These are phyloP conservation scores for Pollicipes pollicipes DNA, from an alignment of 1,140 invertebrate genomes.

Conservation along the genomic window DNA sequence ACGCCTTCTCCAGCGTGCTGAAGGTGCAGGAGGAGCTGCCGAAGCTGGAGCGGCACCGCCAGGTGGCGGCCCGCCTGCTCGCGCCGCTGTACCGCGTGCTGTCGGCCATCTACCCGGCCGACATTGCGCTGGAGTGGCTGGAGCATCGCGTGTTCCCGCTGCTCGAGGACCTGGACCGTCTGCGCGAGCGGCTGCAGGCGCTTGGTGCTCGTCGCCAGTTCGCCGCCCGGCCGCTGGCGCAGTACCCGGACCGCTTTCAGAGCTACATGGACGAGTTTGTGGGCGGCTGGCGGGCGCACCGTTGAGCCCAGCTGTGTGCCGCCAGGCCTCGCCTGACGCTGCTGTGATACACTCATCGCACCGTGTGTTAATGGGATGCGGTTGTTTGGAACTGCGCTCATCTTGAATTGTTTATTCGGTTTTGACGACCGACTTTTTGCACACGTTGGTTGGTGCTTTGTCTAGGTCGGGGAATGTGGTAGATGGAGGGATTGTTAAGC, in stretches of 20 bases:
- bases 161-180: constrained; percentile 32
- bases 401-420: too few relatives aligned
- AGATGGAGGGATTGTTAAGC: too few relatives aligned
- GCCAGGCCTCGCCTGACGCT: too few relatives aligned
- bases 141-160: constrained; percentile 25
- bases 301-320: too few relatives aligned
- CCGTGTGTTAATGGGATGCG: too few relatives aligned
- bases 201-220: constrained; percentile 34
- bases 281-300: background rate
- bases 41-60: constrained; percentile 9
- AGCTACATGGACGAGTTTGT: background rate
- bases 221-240: constrained; percentile 34
- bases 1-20: constrained; percentile 23
- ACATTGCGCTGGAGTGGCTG: constrained; percentile 25
- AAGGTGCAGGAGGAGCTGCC: constrained; percentile 19
- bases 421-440: too few relatives aligned
- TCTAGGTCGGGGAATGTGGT: too few relatives aligned
- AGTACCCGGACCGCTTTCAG: background rate
- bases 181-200: constrained; percentile 33
- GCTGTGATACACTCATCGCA: too few relatives aligned
- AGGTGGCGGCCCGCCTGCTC: constrained; percentile 10
- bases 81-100: constrained; percentile 17
- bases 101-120: constrained; percentile 21
- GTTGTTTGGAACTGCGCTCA: too few relatives aligned
- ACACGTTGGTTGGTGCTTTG: too few relatives aligned